Evolutionary conservation across 2,797 vertebrate genomes (phyloP), one percentile per base, ranked within the genome.

Genomic region (Sparus aurata): DNA sequence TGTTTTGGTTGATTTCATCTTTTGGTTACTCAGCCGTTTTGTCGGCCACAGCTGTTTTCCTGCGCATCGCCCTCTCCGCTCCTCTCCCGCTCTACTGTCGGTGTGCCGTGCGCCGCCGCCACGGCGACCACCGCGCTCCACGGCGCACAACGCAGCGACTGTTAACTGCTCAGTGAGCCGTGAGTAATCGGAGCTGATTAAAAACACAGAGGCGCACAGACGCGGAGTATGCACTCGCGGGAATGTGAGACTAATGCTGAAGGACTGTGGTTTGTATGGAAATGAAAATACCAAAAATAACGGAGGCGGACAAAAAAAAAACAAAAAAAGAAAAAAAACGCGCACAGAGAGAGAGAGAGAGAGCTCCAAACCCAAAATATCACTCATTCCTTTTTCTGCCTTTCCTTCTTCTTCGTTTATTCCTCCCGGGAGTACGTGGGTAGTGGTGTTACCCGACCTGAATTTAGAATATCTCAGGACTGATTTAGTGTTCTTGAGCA

Each of bases 31-130:
- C 82, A 65, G 84, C 38, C 75, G 73, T 88, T 89, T 81, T 82
- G 34, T 55, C 65, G 15, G 75, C 16, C 88, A 75, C 91, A 92
- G 91, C 87, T 89, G 91, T 88, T 91, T 84, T 78, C 63, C 75
- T 45, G 69, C 61, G 65, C 62, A 27, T 75, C 54, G 62, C 62
- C 69, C 45, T 34, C 30, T 30, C 30, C 30, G 30, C 77, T 41
- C 72, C 74, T 11, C 12, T 60, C 53, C 55, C 15, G 27, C 61
- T 79, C 82, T 85, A 73, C 75, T 45, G 75, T 66, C 54, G 41
- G 41, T 63, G 75, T 12, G 66, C 68, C 41, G 67, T 46, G 74
- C 74, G 75, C 69, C 54, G 58, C 52, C 70, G 67, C 70, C 64
- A 5, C 73, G 5, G 79, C 49, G 77, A 67, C 80, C 67, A 22